These are phyloP conservation scores for Callitettix versicolor DNA, from an alignment of 1,140 invertebrate species.

Conservation along the genomic window DNA sequence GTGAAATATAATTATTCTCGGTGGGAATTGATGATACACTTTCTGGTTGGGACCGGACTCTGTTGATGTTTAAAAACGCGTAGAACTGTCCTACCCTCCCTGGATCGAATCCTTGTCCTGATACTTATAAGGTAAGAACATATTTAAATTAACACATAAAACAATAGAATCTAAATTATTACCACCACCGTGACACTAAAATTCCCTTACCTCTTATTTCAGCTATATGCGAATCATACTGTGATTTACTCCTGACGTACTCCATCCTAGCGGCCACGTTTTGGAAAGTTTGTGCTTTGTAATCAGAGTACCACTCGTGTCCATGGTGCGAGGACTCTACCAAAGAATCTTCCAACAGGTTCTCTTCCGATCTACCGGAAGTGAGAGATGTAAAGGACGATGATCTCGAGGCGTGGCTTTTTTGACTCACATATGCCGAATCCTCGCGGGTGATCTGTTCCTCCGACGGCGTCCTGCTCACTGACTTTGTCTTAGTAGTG, in stretches of 20 bases:
- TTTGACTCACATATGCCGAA: slow-evolving; percentile 44
- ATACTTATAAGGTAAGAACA: too few species aligned
- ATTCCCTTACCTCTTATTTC: slow-evolving; percentile 63
- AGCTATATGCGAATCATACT: slow-evolving; percentile 78
- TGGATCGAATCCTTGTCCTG: too few species aligned
- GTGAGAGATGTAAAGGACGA: slow-evolving; percentile 39
- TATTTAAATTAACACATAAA: too few species aligned
- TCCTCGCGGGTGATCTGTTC: slow-evolving; percentile 29
- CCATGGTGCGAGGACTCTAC: slow-evolving; percentile 29
- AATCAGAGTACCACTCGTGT: slow-evolving; percentile 48
- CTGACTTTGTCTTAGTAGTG: slow-evolving; percentile 9
- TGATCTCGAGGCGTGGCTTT: slow-evolving; percentile 34
- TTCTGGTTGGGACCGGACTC: too few species aligned
- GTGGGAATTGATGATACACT: too few species aligned
- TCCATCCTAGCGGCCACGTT: slow-evolving; percentile 44
- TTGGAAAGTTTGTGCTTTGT: slow-evolving; percentile 41
- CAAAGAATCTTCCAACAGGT: slow-evolving; percentile 31
- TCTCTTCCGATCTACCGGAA: slow-evolving; percentile 48
- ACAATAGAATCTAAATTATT: background rate
- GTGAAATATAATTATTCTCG: too few species aligned
- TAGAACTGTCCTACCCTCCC: too few species aligned
- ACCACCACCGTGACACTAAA: background rate
- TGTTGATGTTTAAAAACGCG: too few species aligned
- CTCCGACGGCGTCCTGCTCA: slow-evolving; percentile 43
- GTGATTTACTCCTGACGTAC: slow-evolving; percentile 57